Conservation (phyloP, 2,797 vertebrate genomes). For the Anolis apletophallus region DNA sequence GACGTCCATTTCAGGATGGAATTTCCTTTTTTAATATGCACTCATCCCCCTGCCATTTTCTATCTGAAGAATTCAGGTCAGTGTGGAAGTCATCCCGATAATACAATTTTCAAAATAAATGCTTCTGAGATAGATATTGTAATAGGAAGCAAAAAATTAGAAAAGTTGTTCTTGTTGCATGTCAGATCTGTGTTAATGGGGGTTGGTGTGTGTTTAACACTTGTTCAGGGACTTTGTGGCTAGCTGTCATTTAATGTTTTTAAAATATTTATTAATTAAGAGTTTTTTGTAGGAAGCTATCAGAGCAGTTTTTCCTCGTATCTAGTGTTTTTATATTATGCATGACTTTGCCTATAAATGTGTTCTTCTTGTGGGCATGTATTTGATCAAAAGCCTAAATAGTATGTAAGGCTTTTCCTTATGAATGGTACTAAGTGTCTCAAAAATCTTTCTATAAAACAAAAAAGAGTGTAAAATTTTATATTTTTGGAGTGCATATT, state of each 20-base stretch:
- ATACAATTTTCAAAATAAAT: slow-evolving; percentile 42
- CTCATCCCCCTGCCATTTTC: slow-evolving; percentile 35
- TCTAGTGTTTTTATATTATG: not conserved
- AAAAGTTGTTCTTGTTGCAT: slow-evolving; percentile 32
- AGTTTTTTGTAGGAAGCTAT: not conserved
- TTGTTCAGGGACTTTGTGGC: slow-evolving; percentile 39
- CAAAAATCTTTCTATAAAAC: not conserved
- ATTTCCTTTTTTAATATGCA: slow-evolving; percentile 44
- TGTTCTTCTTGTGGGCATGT: not conserved
- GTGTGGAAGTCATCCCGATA: slow-evolving; percentile 50
- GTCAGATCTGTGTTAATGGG: slow-evolving; percentile 34
- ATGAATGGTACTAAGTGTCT: not conserved
- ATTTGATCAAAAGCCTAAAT: not conserved
- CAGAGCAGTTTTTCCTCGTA: rapidly evolving
- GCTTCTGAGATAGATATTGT: slow-evolving; percentile 33
- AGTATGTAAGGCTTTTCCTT: not conserved
- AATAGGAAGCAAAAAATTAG: slow-evolving; percentile 27
- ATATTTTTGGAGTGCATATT: not conserved
- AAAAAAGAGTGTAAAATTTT: not conserved
- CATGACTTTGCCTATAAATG: not conserved
- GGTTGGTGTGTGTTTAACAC: not conserved
- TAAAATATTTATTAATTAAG: slow-evolving; percentile 18
- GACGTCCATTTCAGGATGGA: slow-evolving; percentile 64
- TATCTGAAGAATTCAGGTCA: slow-evolving; percentile 60
- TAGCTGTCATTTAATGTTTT: slow-evolving; percentile 9